Evolutionary conservation across 2,113 vertebrate species (phyloP).

Genomic region (Plotosus lineatus): DNA sequence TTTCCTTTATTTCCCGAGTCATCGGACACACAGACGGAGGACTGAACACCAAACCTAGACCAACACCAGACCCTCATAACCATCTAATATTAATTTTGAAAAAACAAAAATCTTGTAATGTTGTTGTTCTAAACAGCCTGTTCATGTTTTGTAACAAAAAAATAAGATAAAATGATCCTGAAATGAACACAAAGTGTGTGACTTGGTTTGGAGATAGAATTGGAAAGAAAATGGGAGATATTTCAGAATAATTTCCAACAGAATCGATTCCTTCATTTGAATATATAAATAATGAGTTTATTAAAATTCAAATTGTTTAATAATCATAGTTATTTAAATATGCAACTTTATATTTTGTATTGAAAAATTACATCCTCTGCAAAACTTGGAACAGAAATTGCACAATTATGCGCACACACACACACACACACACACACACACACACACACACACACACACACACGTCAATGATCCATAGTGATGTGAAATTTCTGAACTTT

Average conservation of each 20-base stretch:
- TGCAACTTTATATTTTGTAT: not conserved
- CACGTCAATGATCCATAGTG: not conserved
- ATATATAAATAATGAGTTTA: not conserved
- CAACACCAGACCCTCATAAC: constrained; percentile 51
- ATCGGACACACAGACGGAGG: constrained; percentile 50
- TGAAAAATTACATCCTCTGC: not conserved
- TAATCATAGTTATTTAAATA: not conserved
- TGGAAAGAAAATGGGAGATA: not conserved
- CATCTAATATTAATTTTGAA: constrained; percentile 60
- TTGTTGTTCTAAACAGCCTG: constrained; percentile 78
- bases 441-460: constrained; percentile 1
- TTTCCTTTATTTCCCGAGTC: constrained; percentile 9
- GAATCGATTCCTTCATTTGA: not conserved
- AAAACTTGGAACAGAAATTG: not conserved
- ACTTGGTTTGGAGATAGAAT: not conserved
- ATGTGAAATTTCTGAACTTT: not conserved
- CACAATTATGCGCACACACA: too few relatives aligned
- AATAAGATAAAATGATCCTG: constrained; percentile 66
- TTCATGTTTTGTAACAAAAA: constrained; percentile 73
- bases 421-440: not conserved
- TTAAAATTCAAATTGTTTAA: not conserved
- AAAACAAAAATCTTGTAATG: constrained; percentile 72
- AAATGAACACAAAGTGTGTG: constrained; percentile 62
- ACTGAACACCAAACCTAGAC: constrained; percentile 61
- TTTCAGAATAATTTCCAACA: not conserved